phyloP scores from a whole-genome alignment of 2,113 vertebrate species.

The Pholis gunnellus region DNA sequence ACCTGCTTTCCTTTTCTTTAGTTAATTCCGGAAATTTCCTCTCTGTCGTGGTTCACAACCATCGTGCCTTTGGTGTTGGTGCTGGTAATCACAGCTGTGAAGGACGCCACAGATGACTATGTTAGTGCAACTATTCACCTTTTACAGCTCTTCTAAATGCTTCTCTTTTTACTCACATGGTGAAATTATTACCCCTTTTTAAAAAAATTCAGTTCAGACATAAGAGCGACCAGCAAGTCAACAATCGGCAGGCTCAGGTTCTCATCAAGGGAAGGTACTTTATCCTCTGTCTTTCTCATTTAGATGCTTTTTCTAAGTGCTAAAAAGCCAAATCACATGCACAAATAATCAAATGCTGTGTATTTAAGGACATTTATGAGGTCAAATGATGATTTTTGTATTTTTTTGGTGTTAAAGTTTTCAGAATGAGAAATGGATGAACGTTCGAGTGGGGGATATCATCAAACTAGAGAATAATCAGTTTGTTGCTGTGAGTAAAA shows the following conservation, averaged over 20 bases:
- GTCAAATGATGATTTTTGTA: background rate
- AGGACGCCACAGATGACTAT: conserved; percentile 94
- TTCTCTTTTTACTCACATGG: background rate
- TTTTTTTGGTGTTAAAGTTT: conserved; percentile 78
- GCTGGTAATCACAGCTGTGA: conserved; percentile 92
- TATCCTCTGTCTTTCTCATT: background rate
- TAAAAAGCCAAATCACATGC: background rate
- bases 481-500: conserved; percentile 90
- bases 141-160: background rate
- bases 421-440: conserved; percentile 94
- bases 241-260: conserved; percentile 94
- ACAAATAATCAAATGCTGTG: background rate
- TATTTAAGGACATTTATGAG: background rate
- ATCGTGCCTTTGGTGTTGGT: conserved; percentile 97
- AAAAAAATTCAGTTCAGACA: conserved; percentile 88
- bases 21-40: conserved; percentile 95
- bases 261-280: conserved; percentile 87
- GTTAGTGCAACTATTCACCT: conserved; percentile 76
- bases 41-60: conserved; percentile 96
- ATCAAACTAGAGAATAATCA: conserved; percentile 96
- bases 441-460: conserved; percentile 93
- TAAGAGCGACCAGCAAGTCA: conserved; percentile 94
- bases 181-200: background rate
- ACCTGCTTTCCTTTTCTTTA: conserved; percentile 60
- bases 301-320: background rate